These are phyloP conservation scores for Tylochromis polylepis DNA, from an alignment of 2,113 vertebrate species.

Conservation along the genomic window DNA sequence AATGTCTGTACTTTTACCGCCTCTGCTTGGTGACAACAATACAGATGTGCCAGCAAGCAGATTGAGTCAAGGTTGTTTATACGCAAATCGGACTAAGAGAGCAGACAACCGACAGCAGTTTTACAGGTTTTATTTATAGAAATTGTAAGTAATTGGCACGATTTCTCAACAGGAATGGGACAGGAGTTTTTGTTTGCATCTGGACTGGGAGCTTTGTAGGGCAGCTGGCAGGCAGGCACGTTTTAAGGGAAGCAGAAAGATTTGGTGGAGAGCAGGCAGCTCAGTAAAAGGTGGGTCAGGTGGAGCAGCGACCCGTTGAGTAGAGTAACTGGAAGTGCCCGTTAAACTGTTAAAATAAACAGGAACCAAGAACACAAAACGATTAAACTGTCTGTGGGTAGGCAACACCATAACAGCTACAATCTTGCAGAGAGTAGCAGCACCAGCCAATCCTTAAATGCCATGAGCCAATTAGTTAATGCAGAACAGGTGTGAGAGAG, in stretches of 20 bases:
- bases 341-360: neutral
- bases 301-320: neutral
- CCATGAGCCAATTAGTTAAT: neutral
- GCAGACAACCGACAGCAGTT: neutral
- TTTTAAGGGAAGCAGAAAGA: too few species aligned
- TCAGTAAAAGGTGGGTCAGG: neutral
- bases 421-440: neutral
- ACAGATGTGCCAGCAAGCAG: too few species aligned
- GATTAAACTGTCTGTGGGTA: neutral
- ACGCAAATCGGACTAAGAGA: too few species aligned
- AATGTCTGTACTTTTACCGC: too few species aligned
- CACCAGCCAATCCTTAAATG: neutral
- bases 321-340: neutral
- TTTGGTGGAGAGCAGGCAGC: too few species aligned
- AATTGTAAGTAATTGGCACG: neutral
- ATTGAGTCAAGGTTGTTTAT: too few species aligned
- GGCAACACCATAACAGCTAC: neutral
- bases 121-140: neutral
- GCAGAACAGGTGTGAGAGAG: neutral
- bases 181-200: neutral
- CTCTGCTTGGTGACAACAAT: too few species aligned
- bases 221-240: neutral
- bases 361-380: neutral
- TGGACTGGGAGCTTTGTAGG: neutral
- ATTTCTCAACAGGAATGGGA: neutral